A percentile compares a stretch with the other conserved stretches of the same genome.
These are phyloP conservation scores for Clarias batrachus DNA, from an alignment of 2,113 vertebrate genomes.

Conservation along the genomic window DNA sequence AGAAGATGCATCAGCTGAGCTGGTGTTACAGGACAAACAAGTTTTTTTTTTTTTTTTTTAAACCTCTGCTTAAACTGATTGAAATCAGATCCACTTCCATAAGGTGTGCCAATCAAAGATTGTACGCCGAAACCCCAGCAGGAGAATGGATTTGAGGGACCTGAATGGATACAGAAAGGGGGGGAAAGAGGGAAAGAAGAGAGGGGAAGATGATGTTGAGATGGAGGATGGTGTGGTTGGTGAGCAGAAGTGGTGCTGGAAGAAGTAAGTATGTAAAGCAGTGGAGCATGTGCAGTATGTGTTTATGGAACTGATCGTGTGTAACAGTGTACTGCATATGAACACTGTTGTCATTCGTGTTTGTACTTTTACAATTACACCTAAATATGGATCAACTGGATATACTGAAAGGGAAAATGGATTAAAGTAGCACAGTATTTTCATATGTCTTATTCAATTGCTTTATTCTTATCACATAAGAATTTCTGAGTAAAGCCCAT, in stretches of 20 bases:
- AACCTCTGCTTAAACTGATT: neutral
- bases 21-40: slow-evolving; percentile 53
- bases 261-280: slow-evolving; percentile 43
- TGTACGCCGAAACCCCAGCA: slow-evolving; percentile 48
- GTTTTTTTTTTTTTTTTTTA: neutral
- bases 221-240: slow-evolving; percentile 24
- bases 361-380: neutral
- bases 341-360: neutral
- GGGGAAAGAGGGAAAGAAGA: slow-evolving; percentile 38
- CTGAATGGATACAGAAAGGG: neutral
- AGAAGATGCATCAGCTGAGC: slow-evolving; percentile 44
- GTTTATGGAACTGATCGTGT: slow-evolving; percentile 29
- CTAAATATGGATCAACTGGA: neutral
- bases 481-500: neutral
- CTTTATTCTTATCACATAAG: neutral
- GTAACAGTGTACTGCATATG: neutral
- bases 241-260: slow-evolving; percentile 35
- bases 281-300: neutral
- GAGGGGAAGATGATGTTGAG: neutral
- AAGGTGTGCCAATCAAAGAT: neutral
- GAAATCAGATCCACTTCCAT: slow-evolving; percentile 4
- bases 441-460: neutral
- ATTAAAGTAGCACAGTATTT: neutral
- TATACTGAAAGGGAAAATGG: no score
- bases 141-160: slow-evolving; percentile 26